A percentile compares a stretch with the other conserved stretches of the same genome.
phyloP scores from a whole-genome alignment of 2,888 invertebrate genomes.

The Kuschelorhynchus macadamiae region DNA sequence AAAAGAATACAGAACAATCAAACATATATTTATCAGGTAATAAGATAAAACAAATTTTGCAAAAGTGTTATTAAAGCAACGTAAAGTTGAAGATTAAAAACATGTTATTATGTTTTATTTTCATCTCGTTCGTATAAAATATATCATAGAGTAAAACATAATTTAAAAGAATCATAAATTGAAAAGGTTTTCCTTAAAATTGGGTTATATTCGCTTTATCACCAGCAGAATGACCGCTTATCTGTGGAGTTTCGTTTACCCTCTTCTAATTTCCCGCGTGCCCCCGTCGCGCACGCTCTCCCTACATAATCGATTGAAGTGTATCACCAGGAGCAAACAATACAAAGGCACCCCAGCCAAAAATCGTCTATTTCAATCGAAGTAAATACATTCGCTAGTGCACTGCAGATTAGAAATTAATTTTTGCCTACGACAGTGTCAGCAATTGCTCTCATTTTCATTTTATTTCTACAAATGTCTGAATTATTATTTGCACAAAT shows the following conservation, averaged over 20 bases:
- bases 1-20: no score
- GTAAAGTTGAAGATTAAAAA: no score
- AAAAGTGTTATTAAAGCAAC: no score
- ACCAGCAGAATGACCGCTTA: conserved; percentile 25
- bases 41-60: no score
- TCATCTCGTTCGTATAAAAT: no score
- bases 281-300: conserved; percentile 24
- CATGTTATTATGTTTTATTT: no score
- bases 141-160: no score
- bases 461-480: no score
- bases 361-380: conserved; percentile 59
- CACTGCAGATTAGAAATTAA: conserved; percentile 1
- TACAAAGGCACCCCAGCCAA: conserved; percentile 61
- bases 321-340: conserved; percentile 48
- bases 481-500: conserved; percentile 19
- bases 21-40: no score
- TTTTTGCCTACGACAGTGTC: neutral
- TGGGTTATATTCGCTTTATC: conserved; percentile 33
- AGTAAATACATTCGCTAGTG: conserved; percentile 54
- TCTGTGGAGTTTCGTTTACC: conserved; percentile 24
- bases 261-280: conserved; percentile 49
- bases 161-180: no score
- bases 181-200: conserved; percentile 12
- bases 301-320: conserved; percentile 42
- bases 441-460: no score